Evolutionary conservation across 2,797 vertebrate genomes (phyloP), one percentile per base, ranked within the genome.

Genomic region (Falco naumanni): DNA sequence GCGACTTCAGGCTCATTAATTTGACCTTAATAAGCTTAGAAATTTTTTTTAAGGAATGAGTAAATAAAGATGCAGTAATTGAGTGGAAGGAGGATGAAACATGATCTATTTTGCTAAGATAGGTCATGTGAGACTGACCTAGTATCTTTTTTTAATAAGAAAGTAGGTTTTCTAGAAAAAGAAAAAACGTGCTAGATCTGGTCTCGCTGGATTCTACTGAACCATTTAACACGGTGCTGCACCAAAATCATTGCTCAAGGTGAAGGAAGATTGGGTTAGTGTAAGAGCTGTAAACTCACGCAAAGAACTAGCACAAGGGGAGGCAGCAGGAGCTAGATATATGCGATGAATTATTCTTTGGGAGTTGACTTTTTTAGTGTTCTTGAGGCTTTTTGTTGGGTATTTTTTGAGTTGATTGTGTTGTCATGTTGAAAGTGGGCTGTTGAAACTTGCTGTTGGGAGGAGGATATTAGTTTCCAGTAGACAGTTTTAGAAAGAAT

Each of bases 81-180:
- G 43, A 95, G 66, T 81, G 34, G 79, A 92, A 78, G 13, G 26
- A 91, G 50, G 45, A 51, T 57, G 61, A 94, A 94, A 59, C 33
- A 57, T 0, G 7, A 85, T 92, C 94, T 90, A 17, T 86, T 96
- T 94, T 63, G 31, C 85, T 66, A 69, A 87, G 89, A 39, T 11
- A 82, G 93, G 91, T 96, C 92, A 37, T 83, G 34, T 84, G 85
- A 91, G 93, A 78, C 76, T 94, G 93, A 87, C 94, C 93, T 88
- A 90, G 25, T 95, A 95, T 91, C 84, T 94, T 94, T 91, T 81
- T 94, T 84, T 93, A 84, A 66, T 93, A 83, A 90, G 70, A 93
- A 95, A 95, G 45, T 92, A 93, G 94, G 77, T 84, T 93, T 91
- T 95, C 84, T 94, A 63, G 89, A 96, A 91, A 87, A 92, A 79